Conservation (phyloP, 2,113 vertebrate species). For the Pseudorectes ferrugineus region DNA sequence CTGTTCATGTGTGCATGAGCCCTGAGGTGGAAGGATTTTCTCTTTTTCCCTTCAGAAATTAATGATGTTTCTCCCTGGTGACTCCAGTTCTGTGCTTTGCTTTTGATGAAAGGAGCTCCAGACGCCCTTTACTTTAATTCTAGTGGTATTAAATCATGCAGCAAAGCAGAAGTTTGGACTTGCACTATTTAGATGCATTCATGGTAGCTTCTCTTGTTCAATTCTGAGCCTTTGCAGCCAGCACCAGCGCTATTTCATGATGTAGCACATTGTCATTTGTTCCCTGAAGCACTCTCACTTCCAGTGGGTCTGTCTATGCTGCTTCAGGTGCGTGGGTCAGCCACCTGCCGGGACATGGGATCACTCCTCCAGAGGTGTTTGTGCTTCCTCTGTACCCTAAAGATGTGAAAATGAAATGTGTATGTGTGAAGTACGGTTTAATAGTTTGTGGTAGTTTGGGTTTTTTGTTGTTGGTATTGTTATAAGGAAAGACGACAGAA, state of each 20-base stretch:
- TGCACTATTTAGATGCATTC: not conserved
- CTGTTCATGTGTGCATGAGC: not conserved
- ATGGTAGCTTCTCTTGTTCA: not conserved
- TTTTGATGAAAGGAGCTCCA: not conserved
- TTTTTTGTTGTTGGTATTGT: not conserved
- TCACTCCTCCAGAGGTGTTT: not conserved
- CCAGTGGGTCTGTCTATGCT: not conserved
- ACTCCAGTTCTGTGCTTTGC: not conserved
- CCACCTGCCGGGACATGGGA: not conserved
- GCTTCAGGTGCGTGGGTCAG: not conserved
- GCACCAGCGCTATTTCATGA: fast-evolving
- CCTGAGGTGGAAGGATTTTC: not conserved
- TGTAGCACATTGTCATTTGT: not conserved
- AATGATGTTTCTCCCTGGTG: not conserved
- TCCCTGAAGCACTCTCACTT: not conserved
- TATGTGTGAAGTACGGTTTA: not conserved
- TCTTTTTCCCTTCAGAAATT: not conserved
- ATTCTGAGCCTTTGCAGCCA: not conserved
- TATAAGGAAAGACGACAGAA: not conserved
- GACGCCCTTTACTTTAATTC: not conserved
- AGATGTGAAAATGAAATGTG: not conserved
- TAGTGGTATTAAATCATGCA: not conserved
- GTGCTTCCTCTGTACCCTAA: not conserved
- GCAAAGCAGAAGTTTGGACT: not conserved
- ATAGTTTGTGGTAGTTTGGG: not conserved